Evolutionary conservation across 2,113 vertebrate genomes (phyloP), one percentile per base, ranked within the genome.

Genomic region (Saiga tatarica): DNA sequence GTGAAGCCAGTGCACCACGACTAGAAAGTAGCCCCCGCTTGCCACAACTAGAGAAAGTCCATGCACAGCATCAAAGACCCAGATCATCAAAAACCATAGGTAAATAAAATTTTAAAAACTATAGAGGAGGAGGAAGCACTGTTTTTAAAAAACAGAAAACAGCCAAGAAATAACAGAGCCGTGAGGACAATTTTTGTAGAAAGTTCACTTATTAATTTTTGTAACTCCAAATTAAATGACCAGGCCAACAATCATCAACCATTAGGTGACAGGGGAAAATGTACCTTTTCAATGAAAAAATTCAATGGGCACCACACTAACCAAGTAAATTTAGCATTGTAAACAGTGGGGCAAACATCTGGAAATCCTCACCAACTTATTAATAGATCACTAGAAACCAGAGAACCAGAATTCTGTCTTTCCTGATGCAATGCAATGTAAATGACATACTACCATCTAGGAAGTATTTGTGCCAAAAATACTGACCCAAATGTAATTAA

Each of bases 401-500:
- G 19, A 74, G 14, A 83, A 92, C 8, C 21, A 84, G 78, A 85
- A 93, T 64, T 96, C 33, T 62, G 28, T 55, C 25, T 30, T 84
- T 89, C 47, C 55, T 78, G 12, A 52, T 84, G 11, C 17, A 91
- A 62, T 21, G 2, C 7, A 26, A 85, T 39, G 28, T 50, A 78
- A 94, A 89, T 55, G 57, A 93, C 6, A 5, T 16, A 74, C 52
- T 25, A 78, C 23, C 28, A 84, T 13, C 62, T 85, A 57, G 21
- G 52, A 89, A 94, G 47, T 45, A 82, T 55, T 53, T 81, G 33
- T 52, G 85, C 60, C 45, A 84, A 93, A 92, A 74, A 89, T 33
- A 79, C 25, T 86, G 71, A 57, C 47, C 33, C 67, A 95, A 86
- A 86, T 91, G 45, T 64, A 95, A 78, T 95, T 67, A 91, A 86